These are phyloP conservation scores for Perca flavescens DNA, from an alignment of 2,113 vertebrate genomes.

Conservation along the genomic window DNA sequence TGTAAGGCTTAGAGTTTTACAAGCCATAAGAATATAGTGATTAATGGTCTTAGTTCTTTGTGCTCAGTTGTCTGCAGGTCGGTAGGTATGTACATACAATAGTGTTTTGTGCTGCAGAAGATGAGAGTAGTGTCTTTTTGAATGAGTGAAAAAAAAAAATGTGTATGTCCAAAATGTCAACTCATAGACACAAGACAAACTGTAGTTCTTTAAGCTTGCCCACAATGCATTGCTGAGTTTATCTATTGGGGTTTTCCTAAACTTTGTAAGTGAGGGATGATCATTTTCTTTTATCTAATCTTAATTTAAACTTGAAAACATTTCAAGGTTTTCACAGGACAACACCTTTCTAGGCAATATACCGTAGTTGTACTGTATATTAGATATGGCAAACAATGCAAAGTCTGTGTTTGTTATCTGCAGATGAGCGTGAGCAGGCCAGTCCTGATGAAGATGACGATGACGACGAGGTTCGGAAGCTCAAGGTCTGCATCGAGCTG, in stretches of 20 bases:
- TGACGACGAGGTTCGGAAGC: conserved; percentile 94
- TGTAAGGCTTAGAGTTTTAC: conserved; percentile 51
- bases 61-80: conserved; percentile 23
- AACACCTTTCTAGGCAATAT: not conserved
- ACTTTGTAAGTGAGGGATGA: not conserved
- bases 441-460: conserved; percentile 59
- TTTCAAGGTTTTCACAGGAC: not conserved
- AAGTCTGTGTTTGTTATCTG: conserved; percentile 1
- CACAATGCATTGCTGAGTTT: not conserved
- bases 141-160: not conserved
- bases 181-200: not conserved
- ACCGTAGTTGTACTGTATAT: too few relatives aligned
- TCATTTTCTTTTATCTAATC: not conserved
- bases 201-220: not conserved
- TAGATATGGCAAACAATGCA: not conserved
- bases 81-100: conserved; percentile 5
- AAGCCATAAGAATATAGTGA: conserved; percentile 49
- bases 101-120: conserved; percentile 3
- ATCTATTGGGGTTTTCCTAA: not conserved
- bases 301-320: not conserved
- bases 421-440: conserved; percentile 64
- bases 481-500: conserved; percentile 99
- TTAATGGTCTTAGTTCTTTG: conserved; percentile 60
- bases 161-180: conserved; percentile 8
- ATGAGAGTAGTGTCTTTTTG: not conserved